phyloP scores from a whole-genome alignment of 2,113 vertebrate species.

The Xenus cinereus region DNA sequence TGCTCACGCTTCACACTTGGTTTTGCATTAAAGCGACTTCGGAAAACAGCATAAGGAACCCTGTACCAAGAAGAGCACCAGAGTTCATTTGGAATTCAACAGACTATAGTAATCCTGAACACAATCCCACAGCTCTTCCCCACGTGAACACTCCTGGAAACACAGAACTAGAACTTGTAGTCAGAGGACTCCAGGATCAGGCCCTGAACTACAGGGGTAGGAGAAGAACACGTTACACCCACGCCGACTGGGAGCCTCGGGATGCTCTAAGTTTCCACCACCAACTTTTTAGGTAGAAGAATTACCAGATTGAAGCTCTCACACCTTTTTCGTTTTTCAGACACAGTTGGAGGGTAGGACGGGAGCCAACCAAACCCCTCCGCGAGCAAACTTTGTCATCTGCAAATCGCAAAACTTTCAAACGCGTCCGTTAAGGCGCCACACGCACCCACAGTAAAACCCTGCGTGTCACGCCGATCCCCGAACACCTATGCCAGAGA shows the following conservation, averaged over 20 bases:
- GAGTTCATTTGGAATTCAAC: neutral
- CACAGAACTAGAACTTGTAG: neutral
- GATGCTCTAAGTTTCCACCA: neutral
- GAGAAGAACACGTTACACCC: neutral
- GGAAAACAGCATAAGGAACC: neutral
- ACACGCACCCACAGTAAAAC: neutral
- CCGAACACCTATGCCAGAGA: neutral
- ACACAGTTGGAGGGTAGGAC: rapidly evolving
- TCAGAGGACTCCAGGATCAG: neutral
- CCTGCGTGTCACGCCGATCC: neutral
- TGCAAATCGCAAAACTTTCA: neutral
- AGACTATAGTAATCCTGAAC: neutral
- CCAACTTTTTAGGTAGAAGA: neutral
- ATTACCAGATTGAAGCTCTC: neutral
- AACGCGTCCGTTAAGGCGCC: neutral
- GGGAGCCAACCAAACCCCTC: neutral
- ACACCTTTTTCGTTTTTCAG: neutral
- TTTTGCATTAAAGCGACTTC: neutral
- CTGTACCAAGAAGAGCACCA: neutral
- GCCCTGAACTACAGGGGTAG: neutral
- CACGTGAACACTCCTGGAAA: neutral
- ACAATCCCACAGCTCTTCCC: neutral
- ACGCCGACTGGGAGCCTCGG: neutral
- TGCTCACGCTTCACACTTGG: neutral
- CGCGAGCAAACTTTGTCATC: rapidly evolving